Base-by-base conservation (phyloP, 2,797 vertebrate genomes). In the Amniataba percoides region DNA sequence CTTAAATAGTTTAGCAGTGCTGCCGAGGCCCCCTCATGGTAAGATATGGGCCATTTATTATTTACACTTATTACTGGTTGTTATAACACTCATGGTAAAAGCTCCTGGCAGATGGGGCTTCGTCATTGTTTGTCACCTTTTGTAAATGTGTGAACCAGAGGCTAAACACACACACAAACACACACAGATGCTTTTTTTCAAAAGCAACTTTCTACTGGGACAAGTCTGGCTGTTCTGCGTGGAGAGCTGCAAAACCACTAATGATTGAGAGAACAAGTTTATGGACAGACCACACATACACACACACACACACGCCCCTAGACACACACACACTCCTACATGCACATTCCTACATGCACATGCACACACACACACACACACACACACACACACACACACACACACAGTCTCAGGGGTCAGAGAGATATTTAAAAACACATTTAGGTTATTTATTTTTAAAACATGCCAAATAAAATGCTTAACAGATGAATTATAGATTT, bases 31-130 rank as follows among this genome's bases (percentile, higher is more conserved):
- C 77, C 87, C 85, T 82, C 86, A 73, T 82, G 94, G 91, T 93
- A 95, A 97, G 95, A 95, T 95, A 81, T 82, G 85, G 90, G 87
- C 88, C 95, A 97, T 97, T 95, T 96, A 97, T 98, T 97, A 97
- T 97, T 98, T 96, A 97, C 95, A 95, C 95, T 94, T 96, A 96
- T 97, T 96, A 96, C 95, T 90, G 93, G 93, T 96, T 96, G 95
- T 97, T 97, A 96, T 95, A 96, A 96, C 94, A 93, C 94, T 95
- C 93, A 94, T 94, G 95, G 95, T 96, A 96, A 96, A 96, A 96
- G 96, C 96, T 96, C 94, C 95, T 97, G 96, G 95, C 96, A 96
- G 95, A 87, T 94, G 77, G 74, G 89, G 88, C 95, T 95, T 93
- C 94, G 93, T 95, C 95, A 95, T 95, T 95, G 92, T 93, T 93